Evolutionary conservation across 1,140 invertebrate species (phyloP), one percentile per base, ranked within the genome.

Genomic region (Schlechtendalia chinensis): DNA sequence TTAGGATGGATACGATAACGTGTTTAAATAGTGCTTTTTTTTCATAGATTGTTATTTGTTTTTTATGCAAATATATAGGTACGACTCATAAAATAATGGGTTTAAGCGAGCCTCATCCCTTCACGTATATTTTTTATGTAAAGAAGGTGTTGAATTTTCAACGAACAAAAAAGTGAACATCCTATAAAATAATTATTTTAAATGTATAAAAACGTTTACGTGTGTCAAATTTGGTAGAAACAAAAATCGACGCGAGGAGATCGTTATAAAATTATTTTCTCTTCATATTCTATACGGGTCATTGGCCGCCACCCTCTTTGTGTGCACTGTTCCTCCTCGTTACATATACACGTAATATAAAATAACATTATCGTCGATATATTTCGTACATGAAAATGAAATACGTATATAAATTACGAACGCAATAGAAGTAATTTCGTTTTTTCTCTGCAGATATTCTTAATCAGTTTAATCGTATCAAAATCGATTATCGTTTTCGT

Each of bases 221-320:
- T 24, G 63, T 67, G 11, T 69, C 22, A 50, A 69, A 69, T 69
- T 69, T 27, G 16, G 22, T 50, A 50, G 50, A 69, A 27, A n/a
- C n/a, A 39, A 69, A 47, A 69, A 50, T 24, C 39, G 8, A 69
- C 32, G 17, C 45, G 22, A 39, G 45, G 11, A 16, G n/a, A 69
- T 69, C 39, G 14, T 69, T 50, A 69, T 47, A 67, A 69, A 69
- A 69, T 47, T 47, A 69, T 69, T 69, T 67, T 69, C 67, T 47
- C 45, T 69, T 45, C n/a, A 22, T 27, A 69, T 24, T 19, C 19
- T 47, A 69, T 27, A 69, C 67, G 67, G 67, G 67, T 69, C 67
- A 69, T 50, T 69, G 45, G 45, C 67, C 67, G 45, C 67, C 67
- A 69, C 67, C 67, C 67, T 50, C 45, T 69, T 69, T 69, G 45